Conservation (phyloP, 2,113 vertebrate genomes). For the Hiodon tergisus region DNA sequence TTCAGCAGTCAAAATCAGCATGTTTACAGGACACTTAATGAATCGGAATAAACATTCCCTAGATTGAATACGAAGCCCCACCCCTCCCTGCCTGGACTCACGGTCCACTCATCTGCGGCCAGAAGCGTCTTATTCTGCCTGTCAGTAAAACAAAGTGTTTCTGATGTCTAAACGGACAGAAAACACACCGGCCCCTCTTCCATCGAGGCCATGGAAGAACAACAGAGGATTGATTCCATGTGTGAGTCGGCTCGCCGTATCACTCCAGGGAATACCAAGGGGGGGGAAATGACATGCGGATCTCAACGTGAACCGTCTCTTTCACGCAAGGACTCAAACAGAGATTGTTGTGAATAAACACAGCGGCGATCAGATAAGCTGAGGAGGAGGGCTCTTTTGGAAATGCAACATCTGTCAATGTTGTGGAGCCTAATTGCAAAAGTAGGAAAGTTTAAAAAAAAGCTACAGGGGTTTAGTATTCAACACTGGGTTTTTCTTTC, state of each 20-base stretch:
- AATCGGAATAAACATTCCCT: not conserved
- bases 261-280: not conserved
- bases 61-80: not conserved
- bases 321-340: not conserved
- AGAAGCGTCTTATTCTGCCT: slow-evolving; percentile 6
- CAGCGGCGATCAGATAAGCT: not conserved
- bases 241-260: not conserved
- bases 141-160: not conserved
- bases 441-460: slow-evolving; percentile 16
- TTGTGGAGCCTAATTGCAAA: not conserved
- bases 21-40: not conserved
- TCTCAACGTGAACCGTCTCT: not conserved
- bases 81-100: not conserved
- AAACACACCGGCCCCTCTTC: not conserved
- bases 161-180: not conserved
- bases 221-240: not conserved
- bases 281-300: not conserved
- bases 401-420: not conserved
- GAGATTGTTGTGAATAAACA: not conserved
- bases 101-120: slow-evolving; percentile 27
- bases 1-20: slow-evolving; percentile 8
- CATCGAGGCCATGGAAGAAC: not conserved
- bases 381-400: not conserved
- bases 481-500: not conserved
- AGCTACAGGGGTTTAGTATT: not conserved